These are phyloP conservation scores for Hoplias malabaricus DNA, from an alignment of 2,113 vertebrate genomes.

Conservation along the genomic window DNA sequence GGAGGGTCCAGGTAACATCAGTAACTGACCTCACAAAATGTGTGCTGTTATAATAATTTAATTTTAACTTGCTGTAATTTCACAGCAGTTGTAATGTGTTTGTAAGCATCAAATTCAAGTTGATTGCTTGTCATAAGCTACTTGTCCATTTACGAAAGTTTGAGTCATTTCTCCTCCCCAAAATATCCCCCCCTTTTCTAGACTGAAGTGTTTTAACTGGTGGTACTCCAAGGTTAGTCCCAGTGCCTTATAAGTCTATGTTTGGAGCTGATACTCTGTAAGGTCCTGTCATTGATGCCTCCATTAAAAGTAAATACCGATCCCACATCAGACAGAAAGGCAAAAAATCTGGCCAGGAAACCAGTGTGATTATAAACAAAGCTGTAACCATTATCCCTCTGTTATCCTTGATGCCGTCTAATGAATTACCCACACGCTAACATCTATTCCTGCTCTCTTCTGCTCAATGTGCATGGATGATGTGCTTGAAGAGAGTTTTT, in stretches of 20 bases:
- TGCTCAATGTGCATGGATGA: too few species aligned
- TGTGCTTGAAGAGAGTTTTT: too few species aligned
- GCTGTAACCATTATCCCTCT: slow-evolving; percentile 15
- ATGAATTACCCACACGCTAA: slow-evolving; percentile 28
- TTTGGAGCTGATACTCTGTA: slow-evolving; percentile 70
- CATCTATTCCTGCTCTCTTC: not conserved
- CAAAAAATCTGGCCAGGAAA: slow-evolving; percentile 6
- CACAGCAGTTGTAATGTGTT: too few species aligned
- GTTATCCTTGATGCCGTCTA: slow-evolving; percentile 19
- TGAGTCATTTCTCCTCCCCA: not conserved
- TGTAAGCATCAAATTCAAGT: too few species aligned
- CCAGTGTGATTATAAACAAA: slow-evolving; percentile 32
- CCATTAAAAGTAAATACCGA: slow-evolving; percentile 30
- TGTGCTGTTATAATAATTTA: too few species aligned
- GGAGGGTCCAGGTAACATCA: too few species aligned
- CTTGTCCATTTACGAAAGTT: not conserved
- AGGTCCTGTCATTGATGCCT: slow-evolving; percentile 31
- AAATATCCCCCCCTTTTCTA: not conserved
- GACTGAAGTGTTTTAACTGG: slow-evolving; percentile 16
- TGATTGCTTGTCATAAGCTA: too few species aligned
- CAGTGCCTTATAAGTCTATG: slow-evolving; percentile 72
- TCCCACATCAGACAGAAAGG: slow-evolving; percentile 27
- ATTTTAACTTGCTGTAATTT: too few species aligned
- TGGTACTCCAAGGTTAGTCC: slow-evolving; percentile 18
- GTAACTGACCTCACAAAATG: too few species aligned